These are phyloP conservation scores for Aphelenchoides fujianensis DNA, from an alignment of 1,140 invertebrate species.

Conservation along the genomic window DNA sequence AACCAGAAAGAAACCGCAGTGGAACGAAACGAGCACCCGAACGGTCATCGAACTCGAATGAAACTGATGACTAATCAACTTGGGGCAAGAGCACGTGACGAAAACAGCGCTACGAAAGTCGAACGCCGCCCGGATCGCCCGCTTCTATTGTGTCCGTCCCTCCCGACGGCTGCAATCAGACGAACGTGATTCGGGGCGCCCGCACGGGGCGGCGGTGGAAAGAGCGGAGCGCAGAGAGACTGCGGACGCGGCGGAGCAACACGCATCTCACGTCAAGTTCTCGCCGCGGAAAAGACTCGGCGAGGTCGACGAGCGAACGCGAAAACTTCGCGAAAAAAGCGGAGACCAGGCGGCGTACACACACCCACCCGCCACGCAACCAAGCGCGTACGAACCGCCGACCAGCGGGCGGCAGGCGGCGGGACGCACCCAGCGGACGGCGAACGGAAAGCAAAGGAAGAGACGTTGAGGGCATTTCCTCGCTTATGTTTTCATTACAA, in stretches of 20 bases:
- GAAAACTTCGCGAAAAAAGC: neutral
- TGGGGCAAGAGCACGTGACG: neutral
- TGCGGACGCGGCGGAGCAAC: constrained; percentile 1
- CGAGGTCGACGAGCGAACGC: neutral
- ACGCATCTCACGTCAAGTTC: neutral
- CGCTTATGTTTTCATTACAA: no score
- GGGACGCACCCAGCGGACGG: no score
- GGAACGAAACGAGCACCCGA: no score
- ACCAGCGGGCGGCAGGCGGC: no score
- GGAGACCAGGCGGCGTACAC: neutral
- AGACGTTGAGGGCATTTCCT: no score
- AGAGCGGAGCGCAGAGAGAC: neutral
- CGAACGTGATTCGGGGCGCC: neutral
- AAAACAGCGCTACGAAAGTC: neutral
- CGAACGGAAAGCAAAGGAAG: no score
- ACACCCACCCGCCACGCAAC: neutral
- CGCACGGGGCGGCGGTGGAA: neutral
- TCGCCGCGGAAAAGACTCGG: neutral
- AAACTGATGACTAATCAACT: neutral
- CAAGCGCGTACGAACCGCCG: neutral
- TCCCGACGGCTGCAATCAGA: neutral
- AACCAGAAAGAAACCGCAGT: no score
- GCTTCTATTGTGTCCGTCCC: constrained; percentile 1
- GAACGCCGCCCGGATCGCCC: neutral
- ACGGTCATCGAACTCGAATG: neutral